Base-by-base conservation (phyloP, 2,888 invertebrate species). In the Agrotis puta region DNA sequence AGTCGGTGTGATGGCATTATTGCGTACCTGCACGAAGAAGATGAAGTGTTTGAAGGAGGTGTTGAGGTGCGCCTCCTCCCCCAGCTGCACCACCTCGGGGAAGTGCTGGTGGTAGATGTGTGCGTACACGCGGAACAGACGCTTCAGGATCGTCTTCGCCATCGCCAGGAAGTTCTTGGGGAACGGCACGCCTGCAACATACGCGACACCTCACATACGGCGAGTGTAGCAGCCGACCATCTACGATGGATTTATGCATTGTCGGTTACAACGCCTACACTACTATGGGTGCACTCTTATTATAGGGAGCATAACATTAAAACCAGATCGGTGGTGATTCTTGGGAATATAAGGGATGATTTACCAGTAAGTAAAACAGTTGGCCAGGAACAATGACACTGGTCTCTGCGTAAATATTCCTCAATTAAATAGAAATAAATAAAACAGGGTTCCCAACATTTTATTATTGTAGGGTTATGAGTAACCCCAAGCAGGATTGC, bases 61-160 rank as follows among this genome's bases (percentile, higher is more conserved):
- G 96, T 99, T 99, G 87, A 99, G 97, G 94, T 99, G 99, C 67
- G 99, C 99, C 94, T 99, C 99, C 95, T 99, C 99, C 66, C 99
- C 99, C 72, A 99, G 97, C 94, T 99, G 98, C 70, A 99, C 99
- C 80, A 99, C 99, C 96, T 99, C 98, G 70, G 98, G 98, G 95
- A 99, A 99, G 96, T 99, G 99, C 93, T 99, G 99, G 96, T 99
- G 99, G 96, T 99, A 99, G 91, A 99, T 99, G 96, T 99, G 99
- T 65, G 99, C 99, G 95, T 99, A 99, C 75, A 99, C 99, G 90
- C 99, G 97, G 96, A 99, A 99, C 92, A 99, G 96, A 80, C 99
- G 97, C 96, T 99, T 99, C 89, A 99, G 96, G 93, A 99, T 99
- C 83, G 99, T 99, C 96, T 99, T 99, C 74, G 99, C 99, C 95